These are phyloP conservation scores for Silurus aristotelis DNA, from an alignment of 2,797 vertebrate genomes.

Conservation along the genomic window DNA sequence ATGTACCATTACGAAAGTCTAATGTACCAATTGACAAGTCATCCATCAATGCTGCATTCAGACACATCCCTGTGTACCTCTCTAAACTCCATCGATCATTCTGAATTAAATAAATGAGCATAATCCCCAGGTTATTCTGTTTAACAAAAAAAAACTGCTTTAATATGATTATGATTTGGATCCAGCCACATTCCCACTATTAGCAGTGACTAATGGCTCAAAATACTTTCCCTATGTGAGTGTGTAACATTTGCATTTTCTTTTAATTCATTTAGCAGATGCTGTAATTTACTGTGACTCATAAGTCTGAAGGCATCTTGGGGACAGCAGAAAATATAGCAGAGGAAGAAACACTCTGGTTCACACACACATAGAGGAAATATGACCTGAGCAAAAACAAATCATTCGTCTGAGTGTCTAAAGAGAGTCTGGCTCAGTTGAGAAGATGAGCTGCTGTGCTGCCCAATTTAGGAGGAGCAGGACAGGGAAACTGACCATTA, in stretches of 20 bases:
- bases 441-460: slow-evolving; percentile 35
- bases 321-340: slow-evolving; percentile 46
- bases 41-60: slow-evolving; percentile 41
- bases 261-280: slow-evolving; percentile 54
- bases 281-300: slow-evolving; percentile 45
- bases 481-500: slow-evolving; percentile 35
- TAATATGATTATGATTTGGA: slow-evolving; percentile 44
- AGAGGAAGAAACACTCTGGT: neutral
- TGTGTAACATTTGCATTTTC: slow-evolving; percentile 41
- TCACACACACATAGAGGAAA: slow-evolving; percentile 35
- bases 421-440: slow-evolving; percentile 46
- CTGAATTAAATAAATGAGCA: slow-evolving; percentile 53
- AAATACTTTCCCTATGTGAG: slow-evolving; percentile 33
- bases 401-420: slow-evolving; percentile 46
- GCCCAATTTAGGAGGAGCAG: slow-evolving; percentile 30
- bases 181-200: slow-evolving; percentile 22
- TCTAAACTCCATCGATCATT: slow-evolving; percentile 46
- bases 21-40: slow-evolving; percentile 38
- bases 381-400: slow-evolving; percentile 48
- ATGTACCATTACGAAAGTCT: slow-evolving; percentile 41
- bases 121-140: slow-evolving; percentile 48
- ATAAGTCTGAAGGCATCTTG: slow-evolving; percentile 44
- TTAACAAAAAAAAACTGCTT: slow-evolving; percentile 29
- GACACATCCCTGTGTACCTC: slow-evolving; percentile 25
- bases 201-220: slow-evolving; percentile 47